Evolutionary conservation across 1,140 invertebrate genomes (phyloP).

Genomic region (Cotesia chilonis): DNA sequence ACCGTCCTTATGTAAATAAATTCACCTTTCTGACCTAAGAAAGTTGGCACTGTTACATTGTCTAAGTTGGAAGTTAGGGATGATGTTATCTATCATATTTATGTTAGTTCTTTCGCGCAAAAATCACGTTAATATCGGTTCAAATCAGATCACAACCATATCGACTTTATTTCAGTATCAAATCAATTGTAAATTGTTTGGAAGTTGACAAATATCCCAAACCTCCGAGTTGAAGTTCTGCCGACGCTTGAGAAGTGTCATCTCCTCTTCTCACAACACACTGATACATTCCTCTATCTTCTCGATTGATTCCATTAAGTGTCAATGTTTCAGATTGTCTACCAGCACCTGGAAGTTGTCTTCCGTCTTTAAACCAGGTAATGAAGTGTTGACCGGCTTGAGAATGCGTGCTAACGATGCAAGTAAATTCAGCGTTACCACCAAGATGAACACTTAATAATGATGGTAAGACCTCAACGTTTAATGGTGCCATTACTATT

Average conservation of each 20-base stretch:
- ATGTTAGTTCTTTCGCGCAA: too few species aligned
- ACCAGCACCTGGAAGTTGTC: slow-evolving; percentile 73
- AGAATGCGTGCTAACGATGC: slow-evolving; percentile 66
- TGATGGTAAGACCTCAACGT: slow-evolving; percentile 75
- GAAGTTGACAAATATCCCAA: neutral
- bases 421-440: slow-evolving; percentile 79
- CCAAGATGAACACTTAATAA: slow-evolving; percentile 81
- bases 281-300: slow-evolving; percentile 87
- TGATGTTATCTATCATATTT: too few species aligned
- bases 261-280: slow-evolving; percentile 80
- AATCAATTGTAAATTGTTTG: too few species aligned
- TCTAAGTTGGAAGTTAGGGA: too few species aligned
- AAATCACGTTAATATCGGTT: too few species aligned
- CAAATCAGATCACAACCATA: too few species aligned
- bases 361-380: slow-evolving; percentile 81
- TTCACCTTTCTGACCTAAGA: too few species aligned
- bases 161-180: too few species aligned
- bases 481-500: slow-evolving; percentile 73
- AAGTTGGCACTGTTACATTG: too few species aligned
- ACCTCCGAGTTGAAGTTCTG: slow-evolving; percentile 84
- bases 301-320: slow-evolving; percentile 75
- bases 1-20: too few species aligned
- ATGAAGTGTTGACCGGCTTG: slow-evolving; percentile 68
- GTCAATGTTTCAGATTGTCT: slow-evolving; percentile 73
- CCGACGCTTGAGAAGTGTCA: slow-evolving; percentile 81